Base-by-base conservation (phyloP, 2,113 vertebrate species). In the Odontesthes bonariensis region DNA sequence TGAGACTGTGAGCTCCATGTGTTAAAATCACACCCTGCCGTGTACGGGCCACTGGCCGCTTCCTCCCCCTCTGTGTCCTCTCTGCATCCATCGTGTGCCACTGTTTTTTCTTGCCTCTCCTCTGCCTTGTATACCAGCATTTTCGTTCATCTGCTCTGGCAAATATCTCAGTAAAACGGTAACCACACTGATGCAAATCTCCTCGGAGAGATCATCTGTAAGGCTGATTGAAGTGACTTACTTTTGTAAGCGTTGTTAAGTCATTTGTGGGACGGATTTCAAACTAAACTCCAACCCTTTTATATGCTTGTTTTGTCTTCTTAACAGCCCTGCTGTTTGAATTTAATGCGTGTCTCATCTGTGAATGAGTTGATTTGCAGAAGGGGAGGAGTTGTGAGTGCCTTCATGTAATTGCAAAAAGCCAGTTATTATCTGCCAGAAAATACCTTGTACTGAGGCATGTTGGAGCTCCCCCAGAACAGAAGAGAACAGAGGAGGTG, bases 1-100 rank as follows among this genome's bases (percentile, higher is more conserved):
- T 91, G 86, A 90, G 83, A 83, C 78, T 78, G 86, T 62, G 81
- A 86, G 89, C 79, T 83, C 62, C 74, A 70, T 62, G 80, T 89
- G 85, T 91, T 89, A 89, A 87, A 90, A 88, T 89, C 77, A 73
- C 86, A 86, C 79, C 75, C 79, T 66, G 75, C 65, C 38, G 51
- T 32, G 23, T 60, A 75, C 6, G 47, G 82, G 73, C 87, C 73
- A 69, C 69, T 55, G 56, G 58, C 75, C 51, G 19, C 78, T 80
- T 75, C 73, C 82, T 83, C 85, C 68, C 68, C 73, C 33, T 69
- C 61, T 63, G 23, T 54, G 53, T 66, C 69, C 33, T 44, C 46
- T 23, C 35, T 62, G 61, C 46, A 60, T 86, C 75, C 57, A 60
- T 69, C 31, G 54, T 71, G 22, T 27, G 56, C 32, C 38, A 12